A percentile compares a stretch with the other conserved stretches of the same genome.
Conservation (phyloP, 2,888 invertebrate species). For the Pyralis farinalis region DNA sequence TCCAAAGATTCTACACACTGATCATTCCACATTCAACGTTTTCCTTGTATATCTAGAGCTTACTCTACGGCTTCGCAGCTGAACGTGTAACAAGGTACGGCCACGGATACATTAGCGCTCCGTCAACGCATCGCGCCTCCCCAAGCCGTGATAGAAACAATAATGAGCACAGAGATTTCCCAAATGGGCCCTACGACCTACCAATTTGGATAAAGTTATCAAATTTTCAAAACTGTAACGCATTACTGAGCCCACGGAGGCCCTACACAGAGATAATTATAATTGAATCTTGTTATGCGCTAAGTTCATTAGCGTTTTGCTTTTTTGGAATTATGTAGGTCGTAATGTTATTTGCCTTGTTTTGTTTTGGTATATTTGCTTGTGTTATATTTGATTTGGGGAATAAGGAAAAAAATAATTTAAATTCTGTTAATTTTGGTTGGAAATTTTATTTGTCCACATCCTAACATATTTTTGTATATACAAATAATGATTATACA, state of each 20-base stretch:
- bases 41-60: too few species aligned
- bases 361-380: background rate
- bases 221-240: slow-evolving; percentile 79
- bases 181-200: slow-evolving; percentile 70
- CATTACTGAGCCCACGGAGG: slow-evolving; percentile 44
- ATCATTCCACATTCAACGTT: too few species aligned
- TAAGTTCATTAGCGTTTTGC: slow-evolving; percentile 3
- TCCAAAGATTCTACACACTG: too few species aligned
- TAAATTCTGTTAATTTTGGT: too few species aligned
- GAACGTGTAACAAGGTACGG: slow-evolving; percentile 45
- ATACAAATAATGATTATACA: too few species aligned
- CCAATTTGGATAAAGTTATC: slow-evolving; percentile 78
- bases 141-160: slow-evolving; percentile 59
- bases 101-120: slow-evolving; percentile 65
- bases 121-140: slow-evolving; percentile 52
- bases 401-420: too few species aligned
- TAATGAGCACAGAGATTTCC: slow-evolving; percentile 75
- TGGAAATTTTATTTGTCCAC: too few species aligned
- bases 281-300: slow-evolving; percentile 40
- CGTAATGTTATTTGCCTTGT: background rate
- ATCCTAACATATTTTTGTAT: too few species aligned
- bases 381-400: too few species aligned
- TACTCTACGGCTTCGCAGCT: slow-evolving; percentile 22
- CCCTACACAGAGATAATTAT: slow-evolving; percentile 60
- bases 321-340: background rate